Evolutionary conservation across 2,113 vertebrate genomes (phyloP).

Genomic region (Amphiprion percula): DNA sequence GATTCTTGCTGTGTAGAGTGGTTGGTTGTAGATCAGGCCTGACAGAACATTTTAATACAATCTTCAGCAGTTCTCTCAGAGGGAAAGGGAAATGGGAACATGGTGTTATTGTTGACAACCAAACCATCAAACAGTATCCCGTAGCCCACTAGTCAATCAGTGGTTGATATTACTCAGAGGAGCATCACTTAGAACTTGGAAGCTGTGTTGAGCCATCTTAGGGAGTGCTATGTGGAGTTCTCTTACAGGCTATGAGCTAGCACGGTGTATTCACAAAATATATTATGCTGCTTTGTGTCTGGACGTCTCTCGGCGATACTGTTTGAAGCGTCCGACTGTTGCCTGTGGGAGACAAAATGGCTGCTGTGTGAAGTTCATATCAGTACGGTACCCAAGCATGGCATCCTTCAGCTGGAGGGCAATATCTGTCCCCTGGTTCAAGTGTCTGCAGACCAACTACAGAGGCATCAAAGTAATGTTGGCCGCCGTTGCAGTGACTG

Average conservation of each 20-base stretch:
- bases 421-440: slow-evolving; percentile 37
- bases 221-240: slow-evolving; percentile 66
- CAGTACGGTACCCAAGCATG: slow-evolving; percentile 28
- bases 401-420: slow-evolving; percentile 45
- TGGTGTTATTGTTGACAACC: slow-evolving; percentile 69
- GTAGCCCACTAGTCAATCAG: slow-evolving; percentile 60
- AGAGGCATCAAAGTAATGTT: slow-evolving; percentile 63
- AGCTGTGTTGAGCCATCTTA: slow-evolving; percentile 45
- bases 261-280: slow-evolving; percentile 32
- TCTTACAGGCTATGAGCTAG: slow-evolving; percentile 54
- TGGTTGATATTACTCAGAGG: slow-evolving; percentile 64
- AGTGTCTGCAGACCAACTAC: slow-evolving; percentile 48
- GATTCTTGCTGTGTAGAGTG: not conserved
- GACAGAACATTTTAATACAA: slow-evolving; percentile 17
- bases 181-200: slow-evolving; percentile 58
- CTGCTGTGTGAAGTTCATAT: slow-evolving; percentile 51
- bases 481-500: slow-evolving; percentile 24
- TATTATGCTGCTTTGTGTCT: slow-evolving; percentile 42
- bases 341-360: slow-evolving; percentile 55
- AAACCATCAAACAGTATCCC: slow-evolving; percentile 52
- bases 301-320: slow-evolving; percentile 30
- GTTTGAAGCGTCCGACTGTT: slow-evolving; percentile 53
- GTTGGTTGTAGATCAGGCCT: not conserved
- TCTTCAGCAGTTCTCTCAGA: slow-evolving; percentile 31
- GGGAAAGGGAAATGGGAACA: slow-evolving; percentile 41